Percentiles rank a stretch among this genome's conserved stretches.
Evolutionary conservation across 1,140 invertebrate species (phyloP).

Genomic region (Bombus superbus): DNA sequence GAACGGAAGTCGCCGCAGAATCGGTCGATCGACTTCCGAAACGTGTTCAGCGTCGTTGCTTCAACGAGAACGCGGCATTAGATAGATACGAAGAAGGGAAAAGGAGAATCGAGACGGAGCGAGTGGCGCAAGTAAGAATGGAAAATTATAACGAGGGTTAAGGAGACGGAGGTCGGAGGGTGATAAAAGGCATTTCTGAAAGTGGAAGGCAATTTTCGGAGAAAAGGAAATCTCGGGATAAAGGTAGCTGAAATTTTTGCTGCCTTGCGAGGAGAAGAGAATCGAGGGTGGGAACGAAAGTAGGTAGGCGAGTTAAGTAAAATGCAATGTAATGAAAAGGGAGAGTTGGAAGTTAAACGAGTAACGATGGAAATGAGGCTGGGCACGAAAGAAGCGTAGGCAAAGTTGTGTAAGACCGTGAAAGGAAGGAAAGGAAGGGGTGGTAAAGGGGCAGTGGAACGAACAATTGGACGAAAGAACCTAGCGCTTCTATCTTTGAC

Average conservation of each 20-base stretch:
- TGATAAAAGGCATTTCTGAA: neutral
- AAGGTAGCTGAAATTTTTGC: neutral
- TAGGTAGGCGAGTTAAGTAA: neutral
- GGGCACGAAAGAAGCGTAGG: neutral
- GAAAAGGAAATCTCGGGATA: neutral
- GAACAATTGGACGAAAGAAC: neutral
- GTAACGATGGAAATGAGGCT: neutral
- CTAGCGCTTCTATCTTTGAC: neutral
- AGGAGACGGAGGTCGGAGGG: neutral
- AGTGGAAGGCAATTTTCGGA: neutral
- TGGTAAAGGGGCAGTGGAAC: neutral
- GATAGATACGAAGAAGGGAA: too few relatives aligned
- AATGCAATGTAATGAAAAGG: neutral
- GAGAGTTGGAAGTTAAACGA: neutral
- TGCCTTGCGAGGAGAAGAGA: neutral
- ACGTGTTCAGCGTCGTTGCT: neutral
- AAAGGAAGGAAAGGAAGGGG: neutral
- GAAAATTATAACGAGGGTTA: neutral
- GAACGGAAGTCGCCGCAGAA: slow-evolving; percentile 55
- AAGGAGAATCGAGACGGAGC: neutral
- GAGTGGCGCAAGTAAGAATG: neutral
- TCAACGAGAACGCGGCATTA: neutral
- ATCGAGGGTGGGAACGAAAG: neutral
- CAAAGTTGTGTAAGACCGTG: neutral
- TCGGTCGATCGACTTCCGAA: neutral